These are phyloP conservation scores for Aleiodes testaceus DNA, from an alignment of 2,888 invertebrate species.

Conservation along the genomic window DNA sequence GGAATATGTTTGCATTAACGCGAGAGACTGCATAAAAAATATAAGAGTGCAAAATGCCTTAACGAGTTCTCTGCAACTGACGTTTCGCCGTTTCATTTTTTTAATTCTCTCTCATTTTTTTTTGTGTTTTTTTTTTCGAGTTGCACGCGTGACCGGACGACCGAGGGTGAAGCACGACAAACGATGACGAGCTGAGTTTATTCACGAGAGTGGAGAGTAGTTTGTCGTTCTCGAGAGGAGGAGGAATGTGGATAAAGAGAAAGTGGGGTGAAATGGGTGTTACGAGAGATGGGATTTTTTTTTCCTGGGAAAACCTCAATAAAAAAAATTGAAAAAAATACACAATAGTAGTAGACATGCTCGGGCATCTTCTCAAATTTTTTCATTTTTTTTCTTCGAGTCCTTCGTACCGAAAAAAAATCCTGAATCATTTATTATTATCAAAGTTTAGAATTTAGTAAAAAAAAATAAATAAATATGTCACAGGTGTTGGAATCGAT, in stretches of 20 bases:
- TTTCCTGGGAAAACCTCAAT: too few species aligned
- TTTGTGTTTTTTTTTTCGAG: background rate
- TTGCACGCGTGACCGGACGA: constrained; percentile 53
- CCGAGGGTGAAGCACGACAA: constrained; percentile 21
- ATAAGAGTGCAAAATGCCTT: constrained; percentile 61
- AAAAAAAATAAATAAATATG: too few species aligned
- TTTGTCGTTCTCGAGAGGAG: constrained; percentile 12
- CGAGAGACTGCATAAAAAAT: constrained; percentile 48
- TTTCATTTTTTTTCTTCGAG: too few species aligned
- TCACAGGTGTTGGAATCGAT: too few species aligned
- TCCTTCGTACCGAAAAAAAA: too few species aligned
- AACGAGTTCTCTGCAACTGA: constrained; percentile 60
- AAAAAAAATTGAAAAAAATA: too few species aligned
- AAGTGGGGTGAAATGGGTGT: too few species aligned
- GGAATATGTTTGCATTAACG: constrained; percentile 66
- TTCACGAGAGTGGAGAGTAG: constrained; percentile 21
- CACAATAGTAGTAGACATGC: too few species aligned
- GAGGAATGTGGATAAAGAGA: background rate
- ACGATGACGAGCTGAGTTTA: constrained; percentile 15
- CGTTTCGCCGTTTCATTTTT: constrained; percentile 21
- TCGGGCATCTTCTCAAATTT: too few species aligned
- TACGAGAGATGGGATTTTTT: too few species aligned
- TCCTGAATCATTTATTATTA: too few species aligned
- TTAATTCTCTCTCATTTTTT: constrained; percentile 24
- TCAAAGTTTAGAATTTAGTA: too few species aligned